Evolutionary conservation across 2,113 vertebrate species (phyloP), one percentile per base, ranked within the genome.

Genomic region (Oreocharis arfaki): DNA sequence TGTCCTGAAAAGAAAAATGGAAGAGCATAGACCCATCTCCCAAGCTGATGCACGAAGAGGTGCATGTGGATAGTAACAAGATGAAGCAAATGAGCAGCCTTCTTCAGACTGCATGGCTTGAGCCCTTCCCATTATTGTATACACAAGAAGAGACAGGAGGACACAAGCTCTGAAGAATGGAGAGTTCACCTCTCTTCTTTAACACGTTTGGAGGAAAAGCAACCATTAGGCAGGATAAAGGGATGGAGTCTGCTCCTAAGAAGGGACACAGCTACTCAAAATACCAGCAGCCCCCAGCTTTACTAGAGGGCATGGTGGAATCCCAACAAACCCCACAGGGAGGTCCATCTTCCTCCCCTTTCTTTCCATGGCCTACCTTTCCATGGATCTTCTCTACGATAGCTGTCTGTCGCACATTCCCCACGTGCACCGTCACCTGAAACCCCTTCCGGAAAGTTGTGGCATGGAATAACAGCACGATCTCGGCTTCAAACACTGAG

Each of bases 371-470:
- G 27, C 98, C 96, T 95, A 99, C 99, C 99, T 99, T 99, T 85
- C 98, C 99, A 1, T 99, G 98, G 46, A 99, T 98, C 94, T 99
- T 98, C 96, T 99, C 99, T 85, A 99, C 99, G 3, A 99, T 97
- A 64, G 99, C 99, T 0, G 99, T 99, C 97, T 99, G 99, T 77
- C 99, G 98, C 49, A 99, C 99, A 6, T 99, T 99, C 69, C 99
- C 98, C 67, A 99, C 99, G 0, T 99, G 99, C 41, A 99, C 99
- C 0, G 99, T 99, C 93, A 99, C 99, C 98, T 99, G 99, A 97
- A 99, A 99, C 75, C 99, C 99, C 87, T 99, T 99, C 95, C 99
- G 99, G 97, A 99, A 99, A 84, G 99, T 99, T 16, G 99, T 99
- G 49, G 99, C 98, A 17, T 99, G 99, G 96, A 99, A 99, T 52